Percentiles rank a stretch among this genome's conserved stretches.
These are phyloP conservation scores for Gephyroberyx darwinii DNA, from an alignment of 2,797 vertebrate genomes.

Conservation along the genomic window DNA sequence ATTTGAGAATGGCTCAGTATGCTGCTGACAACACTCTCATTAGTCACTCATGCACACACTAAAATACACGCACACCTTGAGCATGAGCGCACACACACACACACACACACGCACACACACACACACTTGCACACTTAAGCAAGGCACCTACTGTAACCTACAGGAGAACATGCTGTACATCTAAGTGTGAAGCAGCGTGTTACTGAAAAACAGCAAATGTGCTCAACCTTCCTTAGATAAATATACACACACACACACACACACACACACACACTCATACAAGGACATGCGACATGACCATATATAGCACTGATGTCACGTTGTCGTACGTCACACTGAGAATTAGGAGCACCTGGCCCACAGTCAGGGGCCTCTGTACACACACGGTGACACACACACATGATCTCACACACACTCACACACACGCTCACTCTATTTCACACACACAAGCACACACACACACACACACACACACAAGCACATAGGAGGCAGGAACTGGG, in stretches of 20 bases:
- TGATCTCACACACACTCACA: neutral
- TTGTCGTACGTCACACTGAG: slow-evolving; percentile 32
- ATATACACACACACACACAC: neutral
- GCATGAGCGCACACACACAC: neutral
- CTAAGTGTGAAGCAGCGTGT: slow-evolving; percentile 16
- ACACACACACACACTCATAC: slow-evolving; percentile 8
- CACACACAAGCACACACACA: neutral
- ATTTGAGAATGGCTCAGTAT: slow-evolving; percentile 1
- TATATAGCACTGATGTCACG: slow-evolving; percentile 58
- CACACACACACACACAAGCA: slow-evolving; percentile 11
- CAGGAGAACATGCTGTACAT: neutral
- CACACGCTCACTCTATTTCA: neutral
- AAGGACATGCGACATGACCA: slow-evolving; percentile 32
- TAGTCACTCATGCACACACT: neutral
- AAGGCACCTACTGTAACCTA: neutral
- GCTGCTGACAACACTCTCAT: slow-evolving; percentile 19
- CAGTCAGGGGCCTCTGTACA: slow-evolving; percentile 34
- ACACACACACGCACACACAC: neutral
- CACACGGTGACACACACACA: slow-evolving; percentile 4
- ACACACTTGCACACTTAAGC: neutral
- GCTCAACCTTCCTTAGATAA: slow-evolving; percentile 5
- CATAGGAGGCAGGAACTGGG: neutral
- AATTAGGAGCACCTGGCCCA: slow-evolving; percentile 55
- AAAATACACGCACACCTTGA: no score
- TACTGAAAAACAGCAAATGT: slow-evolving; percentile 15